Evolutionary conservation across 2,113 vertebrate genomes (phyloP).

Genomic region (Ochotona curzoniae): DNA sequence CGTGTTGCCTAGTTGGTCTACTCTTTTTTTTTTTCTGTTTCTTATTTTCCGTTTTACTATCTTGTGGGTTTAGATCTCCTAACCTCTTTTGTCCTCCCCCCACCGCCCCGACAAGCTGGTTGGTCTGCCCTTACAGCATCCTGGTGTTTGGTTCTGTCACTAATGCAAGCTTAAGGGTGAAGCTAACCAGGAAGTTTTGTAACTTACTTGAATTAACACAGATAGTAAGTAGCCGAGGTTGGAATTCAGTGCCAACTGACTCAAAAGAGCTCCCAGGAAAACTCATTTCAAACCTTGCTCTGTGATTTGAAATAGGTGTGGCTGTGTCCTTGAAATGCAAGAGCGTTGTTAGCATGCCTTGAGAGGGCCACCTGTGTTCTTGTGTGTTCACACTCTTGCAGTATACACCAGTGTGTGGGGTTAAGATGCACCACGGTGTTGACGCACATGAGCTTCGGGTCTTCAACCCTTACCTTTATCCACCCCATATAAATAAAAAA

Average conservation of each 20-base stretch:
- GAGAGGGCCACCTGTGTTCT: neutral
- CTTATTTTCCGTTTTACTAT: too few relatives aligned
- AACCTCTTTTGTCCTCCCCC: too few relatives aligned
- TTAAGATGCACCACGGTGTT: constrained; percentile 1
- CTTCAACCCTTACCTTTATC: neutral
- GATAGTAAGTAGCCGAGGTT: neutral
- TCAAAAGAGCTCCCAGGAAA: neutral
- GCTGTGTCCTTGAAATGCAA: constrained; percentile 26
- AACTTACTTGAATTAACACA: neutral
- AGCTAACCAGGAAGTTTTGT: neutral
- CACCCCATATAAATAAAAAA: constrained; percentile 23
- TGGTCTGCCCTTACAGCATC: neutral
- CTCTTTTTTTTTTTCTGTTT: neutral
- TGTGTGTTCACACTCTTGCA: neutral
- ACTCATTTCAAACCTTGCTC: neutral
- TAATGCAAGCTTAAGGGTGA: neutral
- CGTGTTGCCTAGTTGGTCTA: neutral
- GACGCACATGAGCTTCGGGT: neutral
- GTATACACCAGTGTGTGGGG: neutral
- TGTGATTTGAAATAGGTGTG: neutral
- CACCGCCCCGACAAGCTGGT: neutral
- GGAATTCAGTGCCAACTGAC: neutral
- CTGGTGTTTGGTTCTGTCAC: neutral
- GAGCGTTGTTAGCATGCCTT: constrained; percentile 1
- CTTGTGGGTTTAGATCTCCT: too few relatives aligned